A percentile compares a stretch with the other conserved stretches of the same genome.
These are phyloP conservation scores for Galerucella pusilla DNA, from an alignment of 2,888 invertebrate species.

Conservation along the genomic window DNA sequence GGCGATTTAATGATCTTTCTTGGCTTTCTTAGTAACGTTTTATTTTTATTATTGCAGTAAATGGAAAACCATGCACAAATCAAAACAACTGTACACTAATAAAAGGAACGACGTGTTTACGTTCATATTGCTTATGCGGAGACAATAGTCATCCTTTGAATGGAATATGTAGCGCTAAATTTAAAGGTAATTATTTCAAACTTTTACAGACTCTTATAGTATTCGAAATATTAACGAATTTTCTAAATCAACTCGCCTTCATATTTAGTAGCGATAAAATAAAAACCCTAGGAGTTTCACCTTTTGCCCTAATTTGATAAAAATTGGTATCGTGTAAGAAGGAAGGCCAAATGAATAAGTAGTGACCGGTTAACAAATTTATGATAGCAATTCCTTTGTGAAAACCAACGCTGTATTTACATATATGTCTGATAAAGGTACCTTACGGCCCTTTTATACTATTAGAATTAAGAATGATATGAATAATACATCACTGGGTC, in stretches of 20 bases:
- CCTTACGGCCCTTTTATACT: slow-evolving; percentile 5
- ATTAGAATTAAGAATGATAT: slow-evolving; percentile 12
- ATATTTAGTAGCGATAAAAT: neutral
- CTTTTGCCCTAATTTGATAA: slow-evolving; percentile 26
- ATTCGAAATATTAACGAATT: neutral
- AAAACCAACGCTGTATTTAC: slow-evolving; percentile 18
- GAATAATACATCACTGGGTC: slow-evolving; percentile 6
- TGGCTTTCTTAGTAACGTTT: too few species aligned
- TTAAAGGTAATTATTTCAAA: slow-evolving; percentile 54
- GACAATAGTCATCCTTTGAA: slow-evolving; percentile 61
- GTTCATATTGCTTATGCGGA: slow-evolving; percentile 59
- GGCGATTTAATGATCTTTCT: too few species aligned
- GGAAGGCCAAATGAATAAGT: neutral
- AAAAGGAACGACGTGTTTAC: slow-evolving; percentile 61
- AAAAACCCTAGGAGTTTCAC: slow-evolving; percentile 3
- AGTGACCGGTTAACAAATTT: slow-evolving; percentile 21
- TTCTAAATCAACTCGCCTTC: neutral
- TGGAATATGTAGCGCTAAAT: slow-evolving; percentile 56
- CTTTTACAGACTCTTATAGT: too few species aligned
- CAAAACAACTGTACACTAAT: slow-evolving; percentile 60
- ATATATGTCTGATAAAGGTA: slow-evolving; percentile 16
- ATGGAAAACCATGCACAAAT: slow-evolving; percentile 57
- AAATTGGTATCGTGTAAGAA: slow-evolving; percentile 15
- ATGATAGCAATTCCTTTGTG: slow-evolving; percentile 18
- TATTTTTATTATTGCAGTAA: slow-evolving; percentile 43